phyloP scores from a whole-genome alignment of 2,113 vertebrate species.

The rabbit (Oryctolagus cuniculus) region DNA sequence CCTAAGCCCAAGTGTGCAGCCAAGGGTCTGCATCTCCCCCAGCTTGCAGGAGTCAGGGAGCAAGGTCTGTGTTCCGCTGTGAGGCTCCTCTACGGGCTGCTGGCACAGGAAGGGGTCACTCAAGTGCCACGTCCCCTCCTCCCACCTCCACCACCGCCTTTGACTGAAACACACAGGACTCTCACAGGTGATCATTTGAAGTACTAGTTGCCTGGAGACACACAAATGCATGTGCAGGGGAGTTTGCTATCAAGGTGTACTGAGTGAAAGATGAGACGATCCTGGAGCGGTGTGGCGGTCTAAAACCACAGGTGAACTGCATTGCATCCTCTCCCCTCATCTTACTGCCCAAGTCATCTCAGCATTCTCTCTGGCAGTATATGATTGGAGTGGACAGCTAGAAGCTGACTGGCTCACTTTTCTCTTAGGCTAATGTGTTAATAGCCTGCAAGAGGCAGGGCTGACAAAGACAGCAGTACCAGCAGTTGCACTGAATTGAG shows the following conservation, averaged over 20 bases:
- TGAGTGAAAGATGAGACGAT: neutral
- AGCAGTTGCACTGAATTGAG: neutral
- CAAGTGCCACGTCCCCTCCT: neutral
- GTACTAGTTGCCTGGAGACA: neutral
- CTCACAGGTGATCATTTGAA: neutral
- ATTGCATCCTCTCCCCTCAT: neutral
- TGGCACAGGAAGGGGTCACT: neutral
- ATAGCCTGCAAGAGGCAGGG: neutral
- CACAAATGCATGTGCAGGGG: neutral
- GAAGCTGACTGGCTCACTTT: too few species aligned
- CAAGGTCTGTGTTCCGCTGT: neutral
- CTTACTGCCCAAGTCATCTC: neutral
- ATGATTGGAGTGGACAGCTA: neutral
- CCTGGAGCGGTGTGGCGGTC: neutral
- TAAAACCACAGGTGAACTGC: neutral
- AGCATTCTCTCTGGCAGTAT: neutral
- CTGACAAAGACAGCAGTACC: neutral
- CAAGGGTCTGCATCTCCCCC: neutral
- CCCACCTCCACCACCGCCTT: neutral
- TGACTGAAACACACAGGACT: neutral
- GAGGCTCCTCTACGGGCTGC: neutral
- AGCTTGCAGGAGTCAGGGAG: too few species aligned
- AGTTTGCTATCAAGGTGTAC: neutral
- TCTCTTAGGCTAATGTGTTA: neutral
- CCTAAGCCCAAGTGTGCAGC: neutral